phyloP scores from a whole-genome alignment of 2,888 invertebrate species.

The Nomada flava region DNA sequence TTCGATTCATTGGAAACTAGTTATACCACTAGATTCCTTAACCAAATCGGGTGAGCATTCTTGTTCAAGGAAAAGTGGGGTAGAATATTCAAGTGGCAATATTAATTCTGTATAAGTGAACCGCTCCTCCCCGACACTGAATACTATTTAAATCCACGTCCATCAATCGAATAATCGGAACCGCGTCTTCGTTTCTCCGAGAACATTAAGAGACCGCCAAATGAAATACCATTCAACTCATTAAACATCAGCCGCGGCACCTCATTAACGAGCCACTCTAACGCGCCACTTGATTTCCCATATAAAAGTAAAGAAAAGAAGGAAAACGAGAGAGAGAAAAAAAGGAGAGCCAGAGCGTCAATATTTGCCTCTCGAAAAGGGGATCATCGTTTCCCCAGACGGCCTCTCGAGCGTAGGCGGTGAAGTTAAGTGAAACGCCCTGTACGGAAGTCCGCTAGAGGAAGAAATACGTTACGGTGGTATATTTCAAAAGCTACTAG shows the following conservation, averaged over 20 bases:
- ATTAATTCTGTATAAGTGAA: too few species aligned
- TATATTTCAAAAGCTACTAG: slow-evolving; percentile 52
- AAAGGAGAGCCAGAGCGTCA: not conserved
- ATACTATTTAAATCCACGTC: too few species aligned
- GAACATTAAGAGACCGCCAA: not conserved
- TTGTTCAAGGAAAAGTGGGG: too few species aligned
- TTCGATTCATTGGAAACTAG: too few species aligned
- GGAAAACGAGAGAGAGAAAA: not conserved
- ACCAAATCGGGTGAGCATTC: too few species aligned
- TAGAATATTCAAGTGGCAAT: too few species aligned
- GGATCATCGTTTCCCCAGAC: slow-evolving; percentile 10
- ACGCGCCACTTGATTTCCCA: not conserved
- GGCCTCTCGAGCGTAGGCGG: slow-evolving; percentile 5
- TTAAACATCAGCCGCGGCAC: slow-evolving; percentile 3
- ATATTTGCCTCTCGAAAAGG: slow-evolving; percentile 17
- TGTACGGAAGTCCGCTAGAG: slow-evolving; percentile 27
- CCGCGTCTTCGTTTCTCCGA: not conserved
- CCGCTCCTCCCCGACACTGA: too few species aligned
- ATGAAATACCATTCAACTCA: not conserved
- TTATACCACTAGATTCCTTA: too few species aligned
- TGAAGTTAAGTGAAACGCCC: slow-evolving; percentile 42
- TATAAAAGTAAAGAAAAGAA: not conserved
- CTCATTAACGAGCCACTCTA: slow-evolving; percentile 9
- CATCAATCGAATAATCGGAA: not conserved
- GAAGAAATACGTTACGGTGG: slow-evolving; percentile 47